These are phyloP conservation scores for Corythucha ciliata DNA, from an alignment of 2,888 invertebrate genomes.

Conservation along the genomic window DNA sequence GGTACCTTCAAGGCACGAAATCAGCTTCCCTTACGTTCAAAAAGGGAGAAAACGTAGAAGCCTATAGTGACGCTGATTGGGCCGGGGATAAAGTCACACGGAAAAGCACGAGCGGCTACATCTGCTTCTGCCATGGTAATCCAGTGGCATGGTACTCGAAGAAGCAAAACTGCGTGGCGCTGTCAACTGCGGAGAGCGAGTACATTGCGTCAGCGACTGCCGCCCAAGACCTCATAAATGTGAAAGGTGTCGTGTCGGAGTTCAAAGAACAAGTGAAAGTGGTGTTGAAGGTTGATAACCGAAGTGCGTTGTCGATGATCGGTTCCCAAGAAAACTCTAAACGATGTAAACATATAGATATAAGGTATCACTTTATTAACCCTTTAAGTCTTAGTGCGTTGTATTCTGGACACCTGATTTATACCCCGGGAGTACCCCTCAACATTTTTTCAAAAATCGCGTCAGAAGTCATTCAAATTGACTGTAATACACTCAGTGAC, in stretches of 20 bases:
- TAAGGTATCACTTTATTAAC: too few relatives aligned
- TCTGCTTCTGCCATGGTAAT: slow-evolving; percentile 16
- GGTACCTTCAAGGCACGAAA: not conserved
- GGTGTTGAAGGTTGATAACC: slow-evolving; percentile 2
- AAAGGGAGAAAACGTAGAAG: not conserved
- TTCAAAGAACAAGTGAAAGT: too few relatives aligned
- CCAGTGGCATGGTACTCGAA: slow-evolving; percentile 21
- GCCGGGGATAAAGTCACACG: slow-evolving; percentile 16
- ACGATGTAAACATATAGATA: slow-evolving; percentile 14
- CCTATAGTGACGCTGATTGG: not conserved
- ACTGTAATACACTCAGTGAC: too few relatives aligned
- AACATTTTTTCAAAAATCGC: too few relatives aligned
- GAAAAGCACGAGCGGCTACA: slow-evolving; percentile 23
- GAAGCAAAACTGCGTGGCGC: slow-evolving; percentile 21
- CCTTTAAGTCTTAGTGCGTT: too few relatives aligned
- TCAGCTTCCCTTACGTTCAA: not conserved
- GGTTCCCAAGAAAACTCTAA: slow-evolving; percentile 9
- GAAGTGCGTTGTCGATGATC: slow-evolving; percentile 1
- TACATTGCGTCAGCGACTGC: not conserved
- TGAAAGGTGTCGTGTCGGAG: slow-evolving; percentile 5
- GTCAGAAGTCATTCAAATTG: too few relatives aligned
- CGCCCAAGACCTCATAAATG: not conserved
- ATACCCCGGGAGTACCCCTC: too few relatives aligned
- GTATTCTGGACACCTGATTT: too few relatives aligned
- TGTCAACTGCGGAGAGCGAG: slow-evolving; percentile 9